These are phyloP conservation scores for Chouioia cunea DNA, from an alignment of 2,888 invertebrate genomes.

Conservation along the genomic window DNA sequence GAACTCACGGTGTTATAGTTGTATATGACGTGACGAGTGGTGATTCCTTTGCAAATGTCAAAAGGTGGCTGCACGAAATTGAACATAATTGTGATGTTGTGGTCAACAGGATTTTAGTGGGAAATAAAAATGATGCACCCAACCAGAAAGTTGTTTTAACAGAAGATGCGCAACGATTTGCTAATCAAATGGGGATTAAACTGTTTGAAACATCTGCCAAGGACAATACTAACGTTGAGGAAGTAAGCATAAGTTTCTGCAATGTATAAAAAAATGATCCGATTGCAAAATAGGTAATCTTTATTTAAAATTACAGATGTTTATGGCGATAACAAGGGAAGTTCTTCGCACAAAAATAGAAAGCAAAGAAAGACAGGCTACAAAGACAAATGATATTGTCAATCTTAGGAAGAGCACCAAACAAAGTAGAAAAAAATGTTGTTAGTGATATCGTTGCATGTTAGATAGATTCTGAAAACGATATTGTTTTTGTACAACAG, in stretches of 20 bases:
- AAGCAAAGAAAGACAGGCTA: conserved; percentile 81
- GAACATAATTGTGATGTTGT: conserved; percentile 99
- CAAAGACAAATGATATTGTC: conserved; percentile 77
- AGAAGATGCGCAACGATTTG: conserved; percentile 96
- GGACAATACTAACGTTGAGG: conserved; percentile 98
- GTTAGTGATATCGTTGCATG: conserved; percentile 60
- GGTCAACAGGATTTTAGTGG: conserved; percentile 97
- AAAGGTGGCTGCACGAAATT: conserved; percentile 98
- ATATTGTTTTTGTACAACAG: conserved; percentile 56
- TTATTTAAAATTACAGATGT: conserved; percentile 72
- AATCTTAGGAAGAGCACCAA: conserved; percentile 78
- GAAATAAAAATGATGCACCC: conserved; percentile 96
- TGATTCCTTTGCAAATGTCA: conserved; percentile 99
- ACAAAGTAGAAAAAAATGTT: conserved; percentile 70
- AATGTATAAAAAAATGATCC: neutral
- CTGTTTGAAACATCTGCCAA: conserved; percentile 99
- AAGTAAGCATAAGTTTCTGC: conserved; percentile 77
- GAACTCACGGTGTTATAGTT: conserved; percentile 99
- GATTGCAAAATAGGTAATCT: neutral
- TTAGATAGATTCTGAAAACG: conserved; percentile 50
- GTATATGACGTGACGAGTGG: conserved; percentile 99
- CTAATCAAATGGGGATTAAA: conserved; percentile 96
- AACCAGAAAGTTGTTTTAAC: conserved; percentile 96
- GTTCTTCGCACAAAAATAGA: conserved; percentile 89
- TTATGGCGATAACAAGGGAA: conserved; percentile 80